A percentile compares a stretch with the other conserved stretches of the same genome.
Conservation (phyloP, 2,113 vertebrate species). For the Ctenomys sociabilis region DNA sequence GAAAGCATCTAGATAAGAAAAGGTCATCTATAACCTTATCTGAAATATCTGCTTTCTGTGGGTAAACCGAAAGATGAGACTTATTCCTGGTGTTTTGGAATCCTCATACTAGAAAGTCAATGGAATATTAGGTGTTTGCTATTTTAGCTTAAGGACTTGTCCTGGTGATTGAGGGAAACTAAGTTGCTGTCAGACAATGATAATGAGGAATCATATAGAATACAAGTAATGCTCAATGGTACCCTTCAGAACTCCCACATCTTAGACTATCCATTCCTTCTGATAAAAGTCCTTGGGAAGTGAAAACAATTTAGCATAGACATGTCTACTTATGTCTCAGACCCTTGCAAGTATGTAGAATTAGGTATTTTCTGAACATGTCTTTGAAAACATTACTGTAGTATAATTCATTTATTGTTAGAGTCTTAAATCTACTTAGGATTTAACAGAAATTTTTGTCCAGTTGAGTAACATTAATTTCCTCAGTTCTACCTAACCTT, state of each 20-base stretch:
- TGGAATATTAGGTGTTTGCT: neutral
- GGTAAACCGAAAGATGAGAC: neutral
- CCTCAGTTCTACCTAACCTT: neutral
- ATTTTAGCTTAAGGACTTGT: neutral
- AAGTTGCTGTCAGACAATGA: neutral
- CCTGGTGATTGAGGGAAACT: neutral
- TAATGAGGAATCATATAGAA: neutral
- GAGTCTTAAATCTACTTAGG: neutral
- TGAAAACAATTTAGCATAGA: neutral
- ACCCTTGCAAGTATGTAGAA: neutral
- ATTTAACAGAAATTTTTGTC: slow-evolving; percentile 36
- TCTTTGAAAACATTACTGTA: slow-evolving; percentile 29
- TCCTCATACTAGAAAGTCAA: neutral
- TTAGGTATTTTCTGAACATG: neutral
- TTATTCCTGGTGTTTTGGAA: neutral
- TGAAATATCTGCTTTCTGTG: slow-evolving; percentile 5
- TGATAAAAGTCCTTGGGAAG: slow-evolving; percentile 34
- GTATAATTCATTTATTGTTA: slow-evolving; percentile 22
- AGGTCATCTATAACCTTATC: neutral
- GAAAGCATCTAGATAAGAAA: slow-evolving; percentile 15
- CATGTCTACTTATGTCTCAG: neutral
- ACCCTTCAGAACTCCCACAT: neutral
- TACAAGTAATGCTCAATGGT: neutral
- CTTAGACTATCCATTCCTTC: neutral
- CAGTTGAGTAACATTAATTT: neutral